These are phyloP conservation scores for Nesidiocoris tenuis DNA, from an alignment of 2,888 invertebrate genomes.

Conservation along the genomic window DNA sequence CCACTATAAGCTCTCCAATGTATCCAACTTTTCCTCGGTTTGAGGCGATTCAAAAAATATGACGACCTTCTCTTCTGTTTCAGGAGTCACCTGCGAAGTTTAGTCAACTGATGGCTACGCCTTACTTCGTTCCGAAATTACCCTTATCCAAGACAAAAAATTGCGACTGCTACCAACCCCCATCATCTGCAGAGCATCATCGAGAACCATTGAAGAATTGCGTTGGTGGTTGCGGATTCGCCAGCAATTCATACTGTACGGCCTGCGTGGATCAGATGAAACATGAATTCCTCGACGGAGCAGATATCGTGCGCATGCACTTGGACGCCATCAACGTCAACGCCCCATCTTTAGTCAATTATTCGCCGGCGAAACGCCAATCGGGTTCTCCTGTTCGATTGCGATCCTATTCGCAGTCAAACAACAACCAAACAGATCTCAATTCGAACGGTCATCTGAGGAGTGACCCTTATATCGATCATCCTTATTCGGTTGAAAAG, in stretches of 20 bases:
- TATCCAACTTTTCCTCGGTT: too few species aligned
- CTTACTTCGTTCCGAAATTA: slow-evolving; percentile 46
- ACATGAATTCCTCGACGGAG: slow-evolving; percentile 19
- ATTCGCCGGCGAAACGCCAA: not conserved
- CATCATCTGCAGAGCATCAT: slow-evolving; percentile 17
- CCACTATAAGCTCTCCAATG: too few species aligned
- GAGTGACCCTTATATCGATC: not conserved
- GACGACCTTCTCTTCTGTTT: too few species aligned
- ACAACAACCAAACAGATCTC: not conserved
- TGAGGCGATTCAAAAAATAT: too few species aligned
- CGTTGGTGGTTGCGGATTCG: slow-evolving; percentile 41
- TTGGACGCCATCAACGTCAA: slow-evolving; percentile 23
- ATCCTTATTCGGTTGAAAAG: not conserved
- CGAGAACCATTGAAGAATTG: slow-evolving; percentile 22
- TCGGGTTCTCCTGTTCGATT: not conserved
- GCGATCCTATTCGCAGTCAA: not conserved
- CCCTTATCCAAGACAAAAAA: slow-evolving; percentile 44
- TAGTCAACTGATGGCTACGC: slow-evolving; percentile 47
- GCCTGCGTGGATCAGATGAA: slow-evolving; percentile 46
- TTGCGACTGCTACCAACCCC: slow-evolving; percentile 16
- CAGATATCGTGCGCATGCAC: slow-evolving; percentile 6
- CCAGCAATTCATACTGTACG: slow-evolving; percentile 47
- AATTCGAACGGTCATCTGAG: not conserved
- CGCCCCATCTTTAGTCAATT: not conserved
- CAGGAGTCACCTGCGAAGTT: slow-evolving; percentile 20